A percentile compares a stretch with the other conserved stretches of the same genome.
Evolutionary conservation across 2,113 vertebrate genomes (phyloP).

Genomic region (Clarias macrocephalus): DNA sequence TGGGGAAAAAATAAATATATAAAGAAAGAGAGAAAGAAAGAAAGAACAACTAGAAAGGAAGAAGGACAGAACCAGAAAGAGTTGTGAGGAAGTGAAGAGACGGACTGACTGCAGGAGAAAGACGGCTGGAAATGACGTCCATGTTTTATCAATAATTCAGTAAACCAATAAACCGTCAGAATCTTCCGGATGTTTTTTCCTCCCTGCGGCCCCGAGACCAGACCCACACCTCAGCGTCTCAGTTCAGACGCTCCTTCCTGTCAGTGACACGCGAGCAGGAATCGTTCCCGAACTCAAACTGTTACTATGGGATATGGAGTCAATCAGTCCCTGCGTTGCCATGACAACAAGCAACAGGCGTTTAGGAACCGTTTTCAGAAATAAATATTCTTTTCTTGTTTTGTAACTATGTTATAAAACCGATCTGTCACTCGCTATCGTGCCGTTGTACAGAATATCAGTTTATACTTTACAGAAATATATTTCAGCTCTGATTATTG

Average conservation of each 20-base stretch:
- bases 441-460: neutral
- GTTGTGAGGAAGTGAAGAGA: no score
- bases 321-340: no score
- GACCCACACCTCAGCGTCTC: neutral
- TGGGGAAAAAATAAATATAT: neutral
- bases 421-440: no score
- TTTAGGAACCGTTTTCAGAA: neutral
- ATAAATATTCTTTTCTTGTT: neutral
- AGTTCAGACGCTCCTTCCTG: no score
- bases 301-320: no score
- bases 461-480: no score
- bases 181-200: neutral
- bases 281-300: no score
- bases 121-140: neutral
- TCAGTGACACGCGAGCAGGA: no score
- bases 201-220: neutral
- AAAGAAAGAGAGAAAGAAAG: slow-evolving; percentile 10
- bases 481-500: no score
- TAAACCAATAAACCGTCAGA: neutral
- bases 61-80: neutral
- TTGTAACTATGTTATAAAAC: no score
- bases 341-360: neutral
- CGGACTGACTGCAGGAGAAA: neutral
- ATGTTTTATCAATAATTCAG: neutral
- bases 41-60: slow-evolving; percentile 58